Percentiles rank a stretch among this genome's conserved stretches.
Conservation (phyloP, 2,888 invertebrate genomes). For the Tribolium freemani region DNA sequence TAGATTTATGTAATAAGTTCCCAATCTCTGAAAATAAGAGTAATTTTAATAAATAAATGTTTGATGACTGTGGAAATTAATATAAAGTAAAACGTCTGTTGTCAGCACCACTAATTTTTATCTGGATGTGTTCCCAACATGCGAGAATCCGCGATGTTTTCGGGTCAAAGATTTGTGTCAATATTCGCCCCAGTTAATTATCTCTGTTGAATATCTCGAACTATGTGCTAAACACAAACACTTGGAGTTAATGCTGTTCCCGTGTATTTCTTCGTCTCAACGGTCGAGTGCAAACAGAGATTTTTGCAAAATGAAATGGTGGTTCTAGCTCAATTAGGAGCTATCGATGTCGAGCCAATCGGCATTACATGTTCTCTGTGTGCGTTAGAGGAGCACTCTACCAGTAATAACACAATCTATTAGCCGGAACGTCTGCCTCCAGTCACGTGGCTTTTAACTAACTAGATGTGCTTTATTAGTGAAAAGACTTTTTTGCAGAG, state of each 20-base stretch:
- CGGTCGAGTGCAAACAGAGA: conserved; percentile 28
- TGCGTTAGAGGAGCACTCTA: conserved; percentile 19
- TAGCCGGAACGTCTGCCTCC: conserved; percentile 11
- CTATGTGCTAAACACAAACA: conserved; percentile 40
- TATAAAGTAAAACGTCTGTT: no score
- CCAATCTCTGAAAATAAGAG: no score
- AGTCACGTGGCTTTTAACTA: conserved; percentile 29
- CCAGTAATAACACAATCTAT: conserved; percentile 32
- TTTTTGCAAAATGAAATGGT: conserved; percentile 17
- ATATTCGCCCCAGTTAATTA: conserved; percentile 48
- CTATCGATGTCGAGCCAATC: conserved; percentile 28
- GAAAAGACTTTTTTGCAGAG: conserved; percentile 20
- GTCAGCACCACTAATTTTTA: not conserved
- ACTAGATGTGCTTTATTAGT: conserved; percentile 36
- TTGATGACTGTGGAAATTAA: no score
- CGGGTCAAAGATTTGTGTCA: conserved; percentile 41
- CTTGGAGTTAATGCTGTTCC: conserved; percentile 51
- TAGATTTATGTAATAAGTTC: no score
- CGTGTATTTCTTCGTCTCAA: conserved; percentile 48
- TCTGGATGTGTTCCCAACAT: not conserved
- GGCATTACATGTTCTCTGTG: conserved; percentile 13
- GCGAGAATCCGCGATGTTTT: not conserved
- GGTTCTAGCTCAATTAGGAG: conserved; percentile 1
- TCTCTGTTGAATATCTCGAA: conserved; percentile 45
- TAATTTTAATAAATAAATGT: no score